Conservation (phyloP, 2,888 invertebrate genomes). For the Mythimna ferrago region DNA sequence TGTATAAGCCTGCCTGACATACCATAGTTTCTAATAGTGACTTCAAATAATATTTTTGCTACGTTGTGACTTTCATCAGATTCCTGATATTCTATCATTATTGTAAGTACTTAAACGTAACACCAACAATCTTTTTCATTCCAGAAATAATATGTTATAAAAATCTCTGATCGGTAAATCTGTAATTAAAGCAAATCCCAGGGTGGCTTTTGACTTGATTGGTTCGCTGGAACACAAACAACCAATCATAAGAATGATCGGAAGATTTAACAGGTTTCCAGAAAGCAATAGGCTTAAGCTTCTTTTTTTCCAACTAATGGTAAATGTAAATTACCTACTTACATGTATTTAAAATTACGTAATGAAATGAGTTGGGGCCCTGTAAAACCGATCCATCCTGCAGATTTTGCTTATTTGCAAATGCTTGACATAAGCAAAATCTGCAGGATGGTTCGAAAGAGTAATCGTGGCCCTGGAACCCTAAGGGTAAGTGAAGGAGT, state of each 20-base stretch:
- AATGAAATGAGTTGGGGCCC: background rate
- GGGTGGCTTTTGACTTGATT: background rate
- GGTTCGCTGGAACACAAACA: background rate
- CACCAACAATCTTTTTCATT: no score
- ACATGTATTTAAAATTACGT: background rate
- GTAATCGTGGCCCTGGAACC: no score
- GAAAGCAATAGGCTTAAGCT: background rate
- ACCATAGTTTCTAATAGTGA: no score
- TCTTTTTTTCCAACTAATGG: background rate
- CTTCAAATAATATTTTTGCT: background rate
- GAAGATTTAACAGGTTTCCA: background rate
- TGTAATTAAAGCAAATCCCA: background rate
- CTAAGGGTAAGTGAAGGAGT: no score
- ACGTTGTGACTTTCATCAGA: background rate
- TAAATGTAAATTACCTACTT: background rate
- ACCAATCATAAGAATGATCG: background rate
- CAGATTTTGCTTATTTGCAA: no score
- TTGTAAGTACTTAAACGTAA: background rate
- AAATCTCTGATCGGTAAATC: background rate
- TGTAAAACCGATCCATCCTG: background rate
- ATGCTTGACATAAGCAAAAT: background rate
- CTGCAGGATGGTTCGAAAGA: no score
- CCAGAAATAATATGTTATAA: background rate
- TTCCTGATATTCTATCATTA: background rate
- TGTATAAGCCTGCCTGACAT: no score